Base-by-base conservation (phyloP, 1,140 invertebrate species). In the Drosophila punjabiensis region DNA sequence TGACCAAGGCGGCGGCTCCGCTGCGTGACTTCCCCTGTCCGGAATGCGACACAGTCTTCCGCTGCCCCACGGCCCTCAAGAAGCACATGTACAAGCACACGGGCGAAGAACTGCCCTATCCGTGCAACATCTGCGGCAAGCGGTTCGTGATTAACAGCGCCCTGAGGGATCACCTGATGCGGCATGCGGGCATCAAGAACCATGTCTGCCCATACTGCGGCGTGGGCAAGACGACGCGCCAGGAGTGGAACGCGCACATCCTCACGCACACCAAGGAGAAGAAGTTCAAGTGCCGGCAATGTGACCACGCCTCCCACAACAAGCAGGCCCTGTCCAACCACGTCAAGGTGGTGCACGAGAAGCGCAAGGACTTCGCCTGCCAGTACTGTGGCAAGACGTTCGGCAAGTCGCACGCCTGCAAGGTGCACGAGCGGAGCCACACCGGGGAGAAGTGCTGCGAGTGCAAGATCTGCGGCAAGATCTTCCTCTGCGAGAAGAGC, bases 61-160 rank as follows among this genome's bases (percentile, higher is more conserved):
- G 89, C 20, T 92, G 92, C 35, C 91, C 89, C 35, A 92, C 88
- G 53, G 92, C 92, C 4, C 79, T 93, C n/a, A 93, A 93, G 62
- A 93, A 95, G 68, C 95, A 95, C 70, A 94, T 94, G 66, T 94
- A 94, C 52, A 95, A 94, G 30, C 94, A 95, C 68, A 90, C 87
- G 52, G 94, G 94, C 11, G 94, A 94, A 30, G 94, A 95, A 83
- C 93, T 94, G 52, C 94, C 94, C 3, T 95, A 94, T 62, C 93
- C 94, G 0, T 95, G 95, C 81, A 94, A 95, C 59, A 94, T 94
- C 2, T 95, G 94, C 78, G 94, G 94, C 60, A 92, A 93, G 43
- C 73, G 88, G n/a, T 93, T 93, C 53, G 83, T 91, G 6, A 92
- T 91, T 10, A 93, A 93, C 48, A 90, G 86, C 39, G 86, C 83